Conservation (phyloP, 2,888 invertebrate genomes). For the Habroteleia sp. region DNA sequence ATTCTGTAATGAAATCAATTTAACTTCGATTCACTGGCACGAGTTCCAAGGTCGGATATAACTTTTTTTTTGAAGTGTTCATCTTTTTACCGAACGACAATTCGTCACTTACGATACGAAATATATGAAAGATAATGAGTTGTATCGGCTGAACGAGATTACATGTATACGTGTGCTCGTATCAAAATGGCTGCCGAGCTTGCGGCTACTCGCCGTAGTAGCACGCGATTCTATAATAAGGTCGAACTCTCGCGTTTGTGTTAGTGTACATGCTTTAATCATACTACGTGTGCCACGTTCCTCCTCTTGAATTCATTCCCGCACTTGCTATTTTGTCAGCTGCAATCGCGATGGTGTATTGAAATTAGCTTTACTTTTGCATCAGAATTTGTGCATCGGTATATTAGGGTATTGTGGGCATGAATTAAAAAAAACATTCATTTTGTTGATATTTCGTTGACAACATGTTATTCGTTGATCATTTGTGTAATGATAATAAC, state of each 20-base stretch:
- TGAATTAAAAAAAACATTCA: too few species aligned
- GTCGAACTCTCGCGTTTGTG: constrained; percentile 41
- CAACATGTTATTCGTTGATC: too few species aligned
- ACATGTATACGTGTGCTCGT: constrained; percentile 63
- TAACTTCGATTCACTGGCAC: constrained; percentile 9
- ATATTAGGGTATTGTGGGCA: too few species aligned
- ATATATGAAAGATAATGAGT: constrained; percentile 18
- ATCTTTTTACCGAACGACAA: too few species aligned
- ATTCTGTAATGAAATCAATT: constrained; percentile 37
- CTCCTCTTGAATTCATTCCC: constrained; percentile 32
- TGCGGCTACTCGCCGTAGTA: constrained; percentile 67
- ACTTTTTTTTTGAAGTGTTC: not conserved
- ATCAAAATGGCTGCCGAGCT: constrained; percentile 76
- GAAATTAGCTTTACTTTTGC: too few species aligned
- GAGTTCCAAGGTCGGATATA: constrained; percentile 14
- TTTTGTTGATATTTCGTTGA: too few species aligned
- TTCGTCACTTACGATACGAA: constrained; percentile 1
- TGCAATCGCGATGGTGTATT: constrained; percentile 7
- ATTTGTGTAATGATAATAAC: too few species aligned
- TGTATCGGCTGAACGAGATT: constrained; percentile 53
- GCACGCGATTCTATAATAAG: constrained; percentile 74
- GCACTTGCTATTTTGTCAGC: constrained; percentile 21
- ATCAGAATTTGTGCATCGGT: too few species aligned
- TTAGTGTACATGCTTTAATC: constrained; percentile 43
- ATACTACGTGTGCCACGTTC: constrained; percentile 38